Evolutionary conservation across 2,113 vertebrate genomes (phyloP).

Genomic region (Progne subis): DNA sequence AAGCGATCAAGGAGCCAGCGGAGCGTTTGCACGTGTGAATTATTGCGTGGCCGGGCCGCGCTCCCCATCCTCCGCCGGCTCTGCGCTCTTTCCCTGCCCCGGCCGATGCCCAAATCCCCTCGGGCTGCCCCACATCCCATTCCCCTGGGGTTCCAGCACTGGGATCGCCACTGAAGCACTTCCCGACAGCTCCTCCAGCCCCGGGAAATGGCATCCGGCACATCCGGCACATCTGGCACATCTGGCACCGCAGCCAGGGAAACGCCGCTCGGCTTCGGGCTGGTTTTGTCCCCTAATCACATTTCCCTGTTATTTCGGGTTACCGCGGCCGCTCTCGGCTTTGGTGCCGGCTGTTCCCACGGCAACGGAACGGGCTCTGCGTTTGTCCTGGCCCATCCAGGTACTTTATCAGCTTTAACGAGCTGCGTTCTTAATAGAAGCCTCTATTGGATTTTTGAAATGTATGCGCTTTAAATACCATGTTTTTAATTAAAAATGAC

Average conservation of each 20-base stretch:
- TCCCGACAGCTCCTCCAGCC: not conserved
- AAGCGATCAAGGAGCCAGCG: conserved; percentile 43
- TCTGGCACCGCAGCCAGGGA: fast-evolving
- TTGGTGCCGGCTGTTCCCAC: not conserved
- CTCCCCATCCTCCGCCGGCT: fast-evolving
- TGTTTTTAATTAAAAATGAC: conserved; percentile 2
- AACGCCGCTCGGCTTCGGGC: fast-evolving
- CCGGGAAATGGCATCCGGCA: fast-evolving
- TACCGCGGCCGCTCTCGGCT: not conserved
- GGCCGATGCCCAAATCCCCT: not conserved
- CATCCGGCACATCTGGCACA: not conserved
- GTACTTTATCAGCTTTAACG: not conserved
- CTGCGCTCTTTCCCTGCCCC: fast-evolving
- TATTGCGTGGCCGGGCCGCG: not conserved
- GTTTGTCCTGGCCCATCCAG: not conserved
- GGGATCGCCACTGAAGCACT: fast-evolving
- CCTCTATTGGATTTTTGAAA: not conserved
- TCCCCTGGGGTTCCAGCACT: fast-evolving
- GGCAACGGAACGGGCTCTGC: not conserved
- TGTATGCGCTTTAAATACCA: not conserved
- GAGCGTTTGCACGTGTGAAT: not conserved
- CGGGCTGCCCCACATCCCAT: fast-evolving
- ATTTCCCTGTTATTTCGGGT: not conserved
- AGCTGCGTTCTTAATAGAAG: not conserved
- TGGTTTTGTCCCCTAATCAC: fast-evolving